Conservation (phyloP, 2,113 vertebrate species). For the Ursus arctos region DNA sequence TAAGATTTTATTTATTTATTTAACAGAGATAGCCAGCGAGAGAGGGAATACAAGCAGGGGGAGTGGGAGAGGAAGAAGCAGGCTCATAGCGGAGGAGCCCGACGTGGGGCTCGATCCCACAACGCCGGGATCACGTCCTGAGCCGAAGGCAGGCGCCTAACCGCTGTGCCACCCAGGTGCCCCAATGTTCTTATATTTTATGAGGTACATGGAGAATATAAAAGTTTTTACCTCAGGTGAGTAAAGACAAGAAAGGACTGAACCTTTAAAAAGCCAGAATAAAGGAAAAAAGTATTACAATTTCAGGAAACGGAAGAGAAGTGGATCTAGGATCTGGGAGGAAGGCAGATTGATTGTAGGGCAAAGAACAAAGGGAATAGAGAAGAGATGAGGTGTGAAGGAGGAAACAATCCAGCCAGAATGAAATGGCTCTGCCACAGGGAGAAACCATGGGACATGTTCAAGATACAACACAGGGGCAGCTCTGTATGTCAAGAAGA, state of each 20-base stretch:
- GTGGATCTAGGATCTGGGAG: constrained; percentile 12
- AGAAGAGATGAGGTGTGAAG: background rate
- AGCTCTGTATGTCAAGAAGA: background rate
- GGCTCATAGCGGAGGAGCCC: too few species aligned
- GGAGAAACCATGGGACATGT: background rate
- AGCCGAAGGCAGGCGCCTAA: too few species aligned
- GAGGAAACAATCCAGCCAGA: constrained; percentile 47
- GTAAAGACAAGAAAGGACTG: constrained; percentile 28
- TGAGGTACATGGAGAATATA: constrained; percentile 21
- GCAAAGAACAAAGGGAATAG: constrained; percentile 45
- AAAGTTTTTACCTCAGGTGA: constrained; percentile 10
- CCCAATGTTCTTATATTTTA: constrained; percentile 20
- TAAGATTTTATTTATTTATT: too few species aligned
- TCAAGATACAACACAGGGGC: constrained; percentile 22
- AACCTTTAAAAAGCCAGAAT: constrained; percentile 25
- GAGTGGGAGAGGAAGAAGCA: too few species aligned
- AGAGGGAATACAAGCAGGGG: too few species aligned
- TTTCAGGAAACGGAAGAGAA: constrained; percentile 52
- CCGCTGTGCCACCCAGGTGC: too few species aligned
- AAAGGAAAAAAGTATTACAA: constrained; percentile 54
- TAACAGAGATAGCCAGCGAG: too few species aligned
- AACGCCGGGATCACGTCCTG: too few species aligned
- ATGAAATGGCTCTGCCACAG: constrained; percentile 11
- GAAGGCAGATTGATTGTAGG: background rate
- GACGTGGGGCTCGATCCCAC: too few species aligned